These are phyloP conservation scores for Coregonus clupeaformis DNA, from an alignment of 2,113 vertebrate genomes.

Conservation along the genomic window DNA sequence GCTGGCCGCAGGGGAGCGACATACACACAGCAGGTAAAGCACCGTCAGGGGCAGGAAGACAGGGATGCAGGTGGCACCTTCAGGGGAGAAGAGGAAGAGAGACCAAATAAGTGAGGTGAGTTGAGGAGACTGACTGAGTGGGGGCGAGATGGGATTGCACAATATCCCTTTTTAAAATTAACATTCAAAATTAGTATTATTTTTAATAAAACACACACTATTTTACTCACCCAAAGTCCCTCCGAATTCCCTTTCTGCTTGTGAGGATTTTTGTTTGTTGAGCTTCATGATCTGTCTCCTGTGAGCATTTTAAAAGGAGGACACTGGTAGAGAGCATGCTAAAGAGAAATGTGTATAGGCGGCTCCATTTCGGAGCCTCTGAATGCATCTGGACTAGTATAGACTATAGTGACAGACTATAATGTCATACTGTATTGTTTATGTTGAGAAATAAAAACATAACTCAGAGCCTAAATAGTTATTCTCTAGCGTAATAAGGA, in stretches of 20 bases:
- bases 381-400: no score
- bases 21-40: slow-evolving; percentile 77
- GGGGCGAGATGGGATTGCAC: no score
- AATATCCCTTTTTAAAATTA: no score
- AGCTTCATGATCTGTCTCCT: slow-evolving; percentile 58
- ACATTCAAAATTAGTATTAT: no score
- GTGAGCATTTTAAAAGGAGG: slow-evolving; percentile 11
- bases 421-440: background rate
- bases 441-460: background rate
- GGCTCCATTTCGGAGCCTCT: background rate
- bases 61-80: slow-evolving; percentile 77
- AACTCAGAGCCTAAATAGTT: background rate
- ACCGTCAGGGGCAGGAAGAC: slow-evolving; percentile 79
- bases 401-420: background rate
- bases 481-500: background rate
- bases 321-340: background rate
- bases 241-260: slow-evolving; percentile 80
- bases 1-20: slow-evolving; percentile 72
- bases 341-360: background rate
- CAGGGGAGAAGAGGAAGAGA: background rate
- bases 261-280: slow-evolving; percentile 59
- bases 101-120: no score
- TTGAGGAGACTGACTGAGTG: no score
- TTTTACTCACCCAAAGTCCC: slow-evolving; percentile 77
- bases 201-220: no score